Evolutionary conservation across 2,113 vertebrate genomes (phyloP).

Genomic region (Heterotis niloticus): DNA sequence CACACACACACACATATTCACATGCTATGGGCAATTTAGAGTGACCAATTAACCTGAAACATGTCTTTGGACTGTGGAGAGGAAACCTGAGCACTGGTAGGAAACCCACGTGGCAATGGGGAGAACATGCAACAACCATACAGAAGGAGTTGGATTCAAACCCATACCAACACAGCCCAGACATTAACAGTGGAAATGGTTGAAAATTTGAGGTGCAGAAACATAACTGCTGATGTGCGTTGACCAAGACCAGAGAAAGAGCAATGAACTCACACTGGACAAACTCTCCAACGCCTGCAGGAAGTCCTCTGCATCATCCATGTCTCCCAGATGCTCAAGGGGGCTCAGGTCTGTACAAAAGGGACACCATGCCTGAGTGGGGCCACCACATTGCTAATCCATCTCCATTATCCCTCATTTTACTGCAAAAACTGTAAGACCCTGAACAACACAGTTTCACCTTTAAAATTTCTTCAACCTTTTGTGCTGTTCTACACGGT

Average conservation of each 20-base stretch:
- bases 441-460: no score
- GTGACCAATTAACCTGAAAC: no score
- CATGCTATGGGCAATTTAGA: no score
- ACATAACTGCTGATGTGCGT: not conserved
- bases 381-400: no score
- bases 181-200: no score
- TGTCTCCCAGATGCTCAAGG: conserved; percentile 77
- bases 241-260: not conserved
- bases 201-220: not conserved
- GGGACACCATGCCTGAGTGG: not conserved
- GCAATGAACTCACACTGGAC: conserved; percentile 65
- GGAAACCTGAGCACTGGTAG: no score
- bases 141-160: not conserved
- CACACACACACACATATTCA: no score
- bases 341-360: conserved; percentile 69
- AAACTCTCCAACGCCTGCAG: conserved; percentile 55
- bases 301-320: conserved; percentile 70
- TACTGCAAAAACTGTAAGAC: no score
- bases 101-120: not conserved
- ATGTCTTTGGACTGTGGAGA: no score
- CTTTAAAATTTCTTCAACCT: no score
- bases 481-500: no score
- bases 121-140: not conserved
- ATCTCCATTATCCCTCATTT: no score
- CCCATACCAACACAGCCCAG: not conserved